phyloP scores from a whole-genome alignment of 1,140 invertebrate genomes.

The Parasteatoda tepidariorum region DNA sequence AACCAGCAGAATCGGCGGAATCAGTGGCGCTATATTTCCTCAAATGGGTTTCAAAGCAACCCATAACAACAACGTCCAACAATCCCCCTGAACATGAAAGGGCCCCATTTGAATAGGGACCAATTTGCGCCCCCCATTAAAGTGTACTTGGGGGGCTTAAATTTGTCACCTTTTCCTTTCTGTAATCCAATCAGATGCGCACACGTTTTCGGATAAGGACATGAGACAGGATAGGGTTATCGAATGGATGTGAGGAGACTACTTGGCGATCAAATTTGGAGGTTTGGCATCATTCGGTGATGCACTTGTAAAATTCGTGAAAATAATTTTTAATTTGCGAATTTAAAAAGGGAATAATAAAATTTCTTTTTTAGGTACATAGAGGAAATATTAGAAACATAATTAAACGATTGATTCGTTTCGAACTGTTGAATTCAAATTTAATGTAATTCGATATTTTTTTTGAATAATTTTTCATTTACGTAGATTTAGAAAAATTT shows the following conservation, averaged over 20 bases:
- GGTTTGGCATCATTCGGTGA: not conserved
- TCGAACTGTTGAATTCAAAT: too few species aligned
- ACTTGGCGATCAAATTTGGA: not conserved
- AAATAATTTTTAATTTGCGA: too few species aligned
- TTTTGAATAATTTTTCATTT: too few species aligned
- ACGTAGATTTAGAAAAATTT: too few species aligned
- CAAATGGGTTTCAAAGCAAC: conserved; percentile 53
- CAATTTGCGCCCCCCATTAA: conserved; percentile 52
- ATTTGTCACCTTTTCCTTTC: conserved; percentile 49
- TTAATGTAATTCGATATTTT: too few species aligned
- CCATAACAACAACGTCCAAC: conserved; percentile 28
- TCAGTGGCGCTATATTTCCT: not conserved
- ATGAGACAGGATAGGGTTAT: not conserved
- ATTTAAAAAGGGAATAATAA: too few species aligned
- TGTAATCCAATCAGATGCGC: conserved; percentile 43
- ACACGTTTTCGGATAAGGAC: not conserved
- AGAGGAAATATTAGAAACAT: too few species aligned
- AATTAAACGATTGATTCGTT: too few species aligned
- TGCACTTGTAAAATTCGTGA: too few species aligned
- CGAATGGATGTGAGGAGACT: not conserved
- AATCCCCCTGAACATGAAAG: not conserved
- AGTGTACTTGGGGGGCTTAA: conserved; percentile 16
- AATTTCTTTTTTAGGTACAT: too few species aligned
- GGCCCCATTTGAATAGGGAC: conserved; percentile 27
- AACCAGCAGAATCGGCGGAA: not conserved